Conservation (phyloP, 2,888 invertebrate genomes). For the Uloborus plumipes region DNA sequence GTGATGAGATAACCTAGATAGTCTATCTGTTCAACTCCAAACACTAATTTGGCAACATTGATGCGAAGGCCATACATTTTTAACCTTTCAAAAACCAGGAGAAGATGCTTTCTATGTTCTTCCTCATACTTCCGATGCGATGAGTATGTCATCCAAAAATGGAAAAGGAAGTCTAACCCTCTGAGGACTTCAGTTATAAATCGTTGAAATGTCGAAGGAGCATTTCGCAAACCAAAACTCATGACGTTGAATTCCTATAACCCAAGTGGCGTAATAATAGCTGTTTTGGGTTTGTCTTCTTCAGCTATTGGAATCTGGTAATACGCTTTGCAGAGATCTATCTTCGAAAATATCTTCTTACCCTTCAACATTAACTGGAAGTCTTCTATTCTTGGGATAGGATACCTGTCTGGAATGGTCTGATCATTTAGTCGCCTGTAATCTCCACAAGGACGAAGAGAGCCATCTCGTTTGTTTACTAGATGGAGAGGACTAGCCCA, state of each 20-base stretch:
- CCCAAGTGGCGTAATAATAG: too few species aligned
- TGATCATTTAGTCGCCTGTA: slow-evolving; percentile 31
- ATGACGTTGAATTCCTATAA: too few species aligned
- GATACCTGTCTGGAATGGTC: slow-evolving; percentile 32
- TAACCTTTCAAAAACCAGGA: slow-evolving; percentile 10
- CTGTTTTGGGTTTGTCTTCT: too few species aligned
- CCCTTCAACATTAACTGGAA: background rate
- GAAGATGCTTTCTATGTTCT: slow-evolving; percentile 23
- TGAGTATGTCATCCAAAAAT: slow-evolving; percentile 37
- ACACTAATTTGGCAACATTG: slow-evolving; percentile 19
- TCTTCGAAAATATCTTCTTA: too few species aligned
- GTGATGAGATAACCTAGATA: slow-evolving; percentile 40
- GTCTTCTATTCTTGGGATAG: slow-evolving; percentile 36
- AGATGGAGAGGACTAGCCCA: slow-evolving; percentile 49
- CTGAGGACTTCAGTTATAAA: slow-evolving; percentile 12
- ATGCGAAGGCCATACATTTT: slow-evolving; percentile 17
- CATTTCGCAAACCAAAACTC: background rate
- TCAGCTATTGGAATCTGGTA: too few species aligned
- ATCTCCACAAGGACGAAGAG: slow-evolving; percentile 37
- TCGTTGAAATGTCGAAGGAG: slow-evolving; percentile 16
- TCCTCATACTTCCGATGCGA: background rate
- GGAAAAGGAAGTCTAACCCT: background rate
- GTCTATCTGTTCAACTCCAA: slow-evolving; percentile 6
- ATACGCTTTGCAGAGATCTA: too few species aligned
- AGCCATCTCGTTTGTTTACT: slow-evolving; percentile 37